phyloP scores from a whole-genome alignment of 1,140 invertebrate species.

The Microplitis demolitor region DNA sequence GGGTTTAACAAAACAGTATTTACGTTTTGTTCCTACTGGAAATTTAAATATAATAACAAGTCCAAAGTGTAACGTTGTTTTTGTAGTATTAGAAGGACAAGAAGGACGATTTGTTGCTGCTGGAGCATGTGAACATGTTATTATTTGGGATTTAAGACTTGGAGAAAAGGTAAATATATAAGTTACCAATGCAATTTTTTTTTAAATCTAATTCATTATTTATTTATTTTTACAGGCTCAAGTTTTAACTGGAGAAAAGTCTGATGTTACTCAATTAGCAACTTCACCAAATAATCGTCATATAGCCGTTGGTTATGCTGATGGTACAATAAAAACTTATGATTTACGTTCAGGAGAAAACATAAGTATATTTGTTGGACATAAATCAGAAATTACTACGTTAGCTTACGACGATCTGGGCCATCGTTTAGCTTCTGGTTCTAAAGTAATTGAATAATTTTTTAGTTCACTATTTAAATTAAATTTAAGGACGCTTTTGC shows the following conservation, averaged over 20 bases:
- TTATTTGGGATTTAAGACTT: constrained; percentile 91
- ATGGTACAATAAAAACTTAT: constrained; percentile 88
- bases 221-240: constrained; percentile 63
- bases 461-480: not conserved
- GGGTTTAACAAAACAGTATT: constrained; percentile 97
- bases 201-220: constrained; percentile 21
- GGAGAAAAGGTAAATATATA: constrained; percentile 77
- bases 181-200: constrained; percentile 13
- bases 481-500: too few species aligned
- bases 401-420: constrained; percentile 82
- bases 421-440: constrained; percentile 82
- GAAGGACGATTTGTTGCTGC: constrained; percentile 84
- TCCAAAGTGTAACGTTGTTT: constrained; percentile 76
- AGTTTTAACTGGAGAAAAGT: constrained; percentile 77
- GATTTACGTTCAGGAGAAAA: constrained; percentile 72
- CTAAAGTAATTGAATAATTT: constrained; percentile 68
- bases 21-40: constrained; percentile 81
- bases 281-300: constrained; percentile 74
- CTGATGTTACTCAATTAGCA: constrained; percentile 74
- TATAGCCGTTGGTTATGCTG: constrained; percentile 88
- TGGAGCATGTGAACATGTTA: constrained; percentile 90
- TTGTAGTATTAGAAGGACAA: constrained; percentile 75
- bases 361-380: constrained; percentile 83
- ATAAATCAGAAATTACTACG: constrained; percentile 83
- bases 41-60: constrained; percentile 88